Conservation (phyloP, 2,888 invertebrate genomes). For the Lasioglossum figueresi region DNA sequence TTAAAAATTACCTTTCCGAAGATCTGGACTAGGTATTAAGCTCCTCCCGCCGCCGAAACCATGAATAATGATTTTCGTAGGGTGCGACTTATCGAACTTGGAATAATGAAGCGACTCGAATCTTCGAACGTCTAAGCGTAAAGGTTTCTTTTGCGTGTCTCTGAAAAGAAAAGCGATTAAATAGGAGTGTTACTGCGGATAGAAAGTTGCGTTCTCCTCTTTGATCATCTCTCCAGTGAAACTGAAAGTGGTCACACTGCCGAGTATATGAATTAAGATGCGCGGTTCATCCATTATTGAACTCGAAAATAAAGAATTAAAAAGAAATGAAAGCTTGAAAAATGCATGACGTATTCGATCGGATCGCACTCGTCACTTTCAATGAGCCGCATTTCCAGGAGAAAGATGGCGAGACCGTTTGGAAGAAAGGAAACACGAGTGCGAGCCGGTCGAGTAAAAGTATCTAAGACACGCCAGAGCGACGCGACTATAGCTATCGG, state of each 20-base stretch:
- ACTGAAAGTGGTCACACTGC: neutral
- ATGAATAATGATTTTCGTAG: slow-evolving; percentile 95
- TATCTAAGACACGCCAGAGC: slow-evolving; percentile 34
- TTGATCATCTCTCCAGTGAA: neutral
- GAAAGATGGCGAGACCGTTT: neutral
- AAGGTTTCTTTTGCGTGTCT: slow-evolving; percentile 90
- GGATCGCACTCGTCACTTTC: neutral
- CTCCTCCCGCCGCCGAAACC: slow-evolving; percentile 95
- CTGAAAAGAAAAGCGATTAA: slow-evolving; percentile 81
- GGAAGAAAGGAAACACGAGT: slow-evolving; percentile 4
- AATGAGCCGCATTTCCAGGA: neutral
- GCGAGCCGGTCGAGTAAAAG: slow-evolving; percentile 50
- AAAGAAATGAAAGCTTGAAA: neutral
- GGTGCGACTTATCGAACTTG: slow-evolving; percentile 90
- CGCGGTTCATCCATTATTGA: no score
- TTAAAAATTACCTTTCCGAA: slow-evolving; percentile 87
- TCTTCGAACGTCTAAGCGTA: slow-evolving; percentile 89
- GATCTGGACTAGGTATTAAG: slow-evolving; percentile 92
- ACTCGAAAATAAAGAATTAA: neutral
- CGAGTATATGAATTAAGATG: neutral
- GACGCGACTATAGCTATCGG: slow-evolving; percentile 64
- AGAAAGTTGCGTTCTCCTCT: neutral
- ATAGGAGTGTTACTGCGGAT: neutral
- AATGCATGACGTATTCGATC: neutral
- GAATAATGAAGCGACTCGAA: slow-evolving; percentile 90